Percentiles rank a stretch among this genome's conserved stretches.
Evolutionary conservation across 2,888 invertebrate species (phyloP).

Genomic region (Micoletzkya japonica): DNA sequence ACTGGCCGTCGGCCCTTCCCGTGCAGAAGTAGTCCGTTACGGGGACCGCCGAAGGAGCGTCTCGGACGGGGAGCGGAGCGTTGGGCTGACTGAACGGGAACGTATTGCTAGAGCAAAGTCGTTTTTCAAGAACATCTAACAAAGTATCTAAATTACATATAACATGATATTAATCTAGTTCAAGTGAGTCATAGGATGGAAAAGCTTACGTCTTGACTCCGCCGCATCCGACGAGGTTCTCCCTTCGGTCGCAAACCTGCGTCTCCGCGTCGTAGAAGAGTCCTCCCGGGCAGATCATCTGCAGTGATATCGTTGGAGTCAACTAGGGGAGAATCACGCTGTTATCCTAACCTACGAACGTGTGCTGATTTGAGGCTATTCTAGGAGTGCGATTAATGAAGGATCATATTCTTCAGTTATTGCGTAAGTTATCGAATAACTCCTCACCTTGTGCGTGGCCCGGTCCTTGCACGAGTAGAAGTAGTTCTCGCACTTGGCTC

Average conservation of each 20-base stretch:
- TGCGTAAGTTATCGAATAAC: background rate
- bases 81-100: too few species aligned
- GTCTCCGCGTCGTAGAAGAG: constrained; percentile 13
- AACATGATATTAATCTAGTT: background rate
- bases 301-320: background rate
- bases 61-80: too few species aligned
- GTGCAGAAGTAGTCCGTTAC: constrained; percentile 19
- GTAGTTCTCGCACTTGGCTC: background rate
- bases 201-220: too few species aligned
- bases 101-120: too few species aligned
- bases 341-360: background rate
- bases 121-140: too few species aligned
- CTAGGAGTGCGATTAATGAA: background rate
- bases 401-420: background rate
- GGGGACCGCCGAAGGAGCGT: too few species aligned
- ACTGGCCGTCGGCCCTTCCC: constrained; percentile 11
- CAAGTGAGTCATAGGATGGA: too few species aligned
- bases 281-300: constrained; percentile 13
- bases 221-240: constrained; percentile 4
- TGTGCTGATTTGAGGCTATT: background rate
- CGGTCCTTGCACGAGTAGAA: constrained; percentile 12
- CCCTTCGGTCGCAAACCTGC: constrained; percentile 6
- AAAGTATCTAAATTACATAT: too few species aligned
- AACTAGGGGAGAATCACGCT: background rate
- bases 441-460: constrained; percentile 5